Conservation (phyloP, 53 echinoderm and acorn worm species). For the Stichopus horrens region DNA sequence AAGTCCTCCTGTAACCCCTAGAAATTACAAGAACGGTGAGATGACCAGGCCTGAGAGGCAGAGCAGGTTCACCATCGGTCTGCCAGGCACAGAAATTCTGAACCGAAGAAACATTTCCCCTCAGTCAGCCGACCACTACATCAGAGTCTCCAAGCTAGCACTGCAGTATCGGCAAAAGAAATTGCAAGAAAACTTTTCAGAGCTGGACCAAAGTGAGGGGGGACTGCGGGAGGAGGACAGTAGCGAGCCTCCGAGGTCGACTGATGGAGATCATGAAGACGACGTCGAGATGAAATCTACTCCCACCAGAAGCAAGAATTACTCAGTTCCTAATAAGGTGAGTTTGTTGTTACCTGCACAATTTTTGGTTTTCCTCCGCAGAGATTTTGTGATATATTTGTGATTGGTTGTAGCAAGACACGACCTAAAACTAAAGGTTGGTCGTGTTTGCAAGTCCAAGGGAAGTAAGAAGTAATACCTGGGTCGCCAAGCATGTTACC, state of each 20-base stretch:
- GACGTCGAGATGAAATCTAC: not conserved
- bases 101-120: slow-evolving; percentile 51
- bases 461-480: no score
- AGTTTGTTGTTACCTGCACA: not conserved
- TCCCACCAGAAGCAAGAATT: not conserved
- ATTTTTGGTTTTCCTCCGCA: no score
- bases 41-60: slow-evolving; percentile 1
- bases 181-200: not conserved
- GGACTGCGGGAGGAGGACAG: not conserved
- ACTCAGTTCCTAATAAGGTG: not conserved
- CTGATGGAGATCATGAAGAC: not conserved
- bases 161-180: slow-evolving; percentile 53
- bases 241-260: not conserved
- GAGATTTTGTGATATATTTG: no score
- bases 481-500: no score
- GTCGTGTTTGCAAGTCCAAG: no score
- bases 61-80: not conserved
- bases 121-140: slow-evolving; percentile 57
- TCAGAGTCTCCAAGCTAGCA: slow-evolving; percentile 68
- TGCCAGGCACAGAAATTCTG: slow-evolving; percentile 38
- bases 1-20: not conserved
- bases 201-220: not conserved
- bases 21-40: slow-evolving; percentile 7
- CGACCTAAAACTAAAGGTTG: no score
- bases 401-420: no score